Conservation (phyloP, 2,113 vertebrate genomes). For the Gila orcuttii region DNA sequence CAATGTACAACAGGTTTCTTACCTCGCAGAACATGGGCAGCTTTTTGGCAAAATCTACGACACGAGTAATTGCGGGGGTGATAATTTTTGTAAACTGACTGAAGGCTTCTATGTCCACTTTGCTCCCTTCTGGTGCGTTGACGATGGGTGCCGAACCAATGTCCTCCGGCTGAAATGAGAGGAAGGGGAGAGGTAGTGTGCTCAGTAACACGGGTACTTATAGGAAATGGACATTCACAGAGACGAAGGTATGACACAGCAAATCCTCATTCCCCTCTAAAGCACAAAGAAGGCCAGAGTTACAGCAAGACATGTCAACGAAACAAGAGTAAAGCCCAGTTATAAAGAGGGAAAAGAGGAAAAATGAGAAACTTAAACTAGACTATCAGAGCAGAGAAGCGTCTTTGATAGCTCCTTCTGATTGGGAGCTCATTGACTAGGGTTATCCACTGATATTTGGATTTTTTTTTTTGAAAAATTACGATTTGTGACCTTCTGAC, state of each 20-base stretch:
- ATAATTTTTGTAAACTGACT: conserved; percentile 99
- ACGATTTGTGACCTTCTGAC: conserved; percentile 55
- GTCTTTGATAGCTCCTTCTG: conserved; percentile 33
- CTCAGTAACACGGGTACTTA: conserved; percentile 29
- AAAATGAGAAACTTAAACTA: conserved; percentile 46
- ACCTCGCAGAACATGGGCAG: conserved; percentile 99
- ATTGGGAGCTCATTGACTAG: conserved; percentile 45
- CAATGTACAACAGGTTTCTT: conserved; percentile 53
- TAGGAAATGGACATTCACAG: conserved; percentile 30
- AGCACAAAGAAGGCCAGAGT: conserved; percentile 37
- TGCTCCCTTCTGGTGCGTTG: conserved; percentile 91
- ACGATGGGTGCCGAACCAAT: conserved; percentile 93
- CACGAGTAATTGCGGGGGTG: conserved; percentile 99
- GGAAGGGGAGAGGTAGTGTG: conserved; percentile 27
- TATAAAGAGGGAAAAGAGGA: conserved; percentile 42
- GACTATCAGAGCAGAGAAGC: conserved; percentile 38
- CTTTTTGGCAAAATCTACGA: conserved; percentile 99
- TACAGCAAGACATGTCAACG: conserved; percentile 39
- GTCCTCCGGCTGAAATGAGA: conserved; percentile 87
- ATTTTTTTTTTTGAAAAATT: not conserved
- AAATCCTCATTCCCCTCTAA: conserved; percentile 44
- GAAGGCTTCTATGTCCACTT: conserved; percentile 99
- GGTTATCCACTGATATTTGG: conserved; percentile 52
- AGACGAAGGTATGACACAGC: conserved; percentile 45
- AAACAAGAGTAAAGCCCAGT: conserved; percentile 36